Conservation (phyloP, 2,113 vertebrate species). For the Pardalotus punctatus region DNA sequence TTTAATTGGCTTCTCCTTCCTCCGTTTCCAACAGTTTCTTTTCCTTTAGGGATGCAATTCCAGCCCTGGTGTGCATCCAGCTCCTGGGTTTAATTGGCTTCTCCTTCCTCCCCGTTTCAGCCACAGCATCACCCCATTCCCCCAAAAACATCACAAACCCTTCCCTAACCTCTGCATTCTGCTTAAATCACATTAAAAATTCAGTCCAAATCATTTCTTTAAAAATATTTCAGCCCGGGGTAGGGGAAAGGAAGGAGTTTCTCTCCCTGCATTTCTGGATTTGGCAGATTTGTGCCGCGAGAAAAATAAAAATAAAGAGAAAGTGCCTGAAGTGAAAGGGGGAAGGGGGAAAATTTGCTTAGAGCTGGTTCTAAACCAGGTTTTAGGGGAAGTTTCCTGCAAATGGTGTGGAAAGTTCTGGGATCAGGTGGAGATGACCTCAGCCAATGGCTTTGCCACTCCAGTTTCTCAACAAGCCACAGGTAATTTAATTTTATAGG, state of each 20-base stretch:
- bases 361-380: background rate
- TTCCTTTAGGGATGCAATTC: background rate
- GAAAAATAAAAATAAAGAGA: background rate
- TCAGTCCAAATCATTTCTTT: background rate
- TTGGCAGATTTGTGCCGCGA: background rate
- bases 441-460: background rate
- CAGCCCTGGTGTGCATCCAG: background rate
- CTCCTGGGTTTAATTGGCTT: background rate
- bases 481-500: background rate
- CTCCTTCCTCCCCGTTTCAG: background rate
- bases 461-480: background rate
- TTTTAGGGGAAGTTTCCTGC: background rate
- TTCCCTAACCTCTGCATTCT: background rate
- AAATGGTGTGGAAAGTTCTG: accelerated
- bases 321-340: background rate
- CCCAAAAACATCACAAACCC: background rate
- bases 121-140: background rate
- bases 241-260: background rate
- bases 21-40: background rate
- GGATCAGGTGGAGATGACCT: background rate
- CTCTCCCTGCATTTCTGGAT: background rate
- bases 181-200: background rate
- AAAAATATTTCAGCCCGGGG: background rate
- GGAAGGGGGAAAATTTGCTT: background rate
- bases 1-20: background rate